These are phyloP conservation scores for Okamejei kenojei DNA, from an alignment of 2,797 vertebrate species.

Conservation along the genomic window DNA sequence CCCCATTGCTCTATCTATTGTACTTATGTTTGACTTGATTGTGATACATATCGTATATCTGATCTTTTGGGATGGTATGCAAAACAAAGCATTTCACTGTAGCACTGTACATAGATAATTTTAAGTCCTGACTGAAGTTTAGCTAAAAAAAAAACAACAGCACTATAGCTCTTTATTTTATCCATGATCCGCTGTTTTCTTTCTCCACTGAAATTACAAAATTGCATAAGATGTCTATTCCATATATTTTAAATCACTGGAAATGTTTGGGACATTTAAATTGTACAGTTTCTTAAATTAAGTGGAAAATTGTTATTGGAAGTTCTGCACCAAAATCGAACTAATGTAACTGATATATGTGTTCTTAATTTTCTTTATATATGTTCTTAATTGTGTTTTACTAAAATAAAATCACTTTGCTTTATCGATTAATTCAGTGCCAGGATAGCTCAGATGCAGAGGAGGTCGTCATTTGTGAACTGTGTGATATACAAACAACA, in stretches of 20 bases:
- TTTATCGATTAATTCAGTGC: conserved; percentile 24
- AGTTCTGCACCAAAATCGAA: not conserved
- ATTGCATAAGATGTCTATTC: not conserved
- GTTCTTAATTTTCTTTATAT: not conserved
- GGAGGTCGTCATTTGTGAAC: conserved; percentile 71
- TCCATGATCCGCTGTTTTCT: too few relatives aligned
- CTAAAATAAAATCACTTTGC: not conserved
- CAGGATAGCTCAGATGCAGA: conserved; percentile 45
- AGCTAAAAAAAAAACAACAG: not conserved
- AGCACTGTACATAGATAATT: not conserved
- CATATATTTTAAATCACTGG: not conserved
- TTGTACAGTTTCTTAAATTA: not conserved
- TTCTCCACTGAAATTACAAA: not conserved
- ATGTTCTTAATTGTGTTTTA: not conserved
- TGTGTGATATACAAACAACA: conserved; percentile 66
- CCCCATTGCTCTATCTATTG: too few relatives aligned
- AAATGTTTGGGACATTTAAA: not conserved
- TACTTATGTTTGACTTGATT: too few relatives aligned
- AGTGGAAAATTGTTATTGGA: not conserved
- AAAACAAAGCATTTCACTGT: too few relatives aligned
- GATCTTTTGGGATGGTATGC: too few relatives aligned
- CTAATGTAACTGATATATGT: not conserved
- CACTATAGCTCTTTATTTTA: not conserved
- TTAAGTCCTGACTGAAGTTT: not conserved
- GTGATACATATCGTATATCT: too few relatives aligned